Conservation (phyloP, 2,113 vertebrate species). For the Chlamydotis undulata region DNA sequence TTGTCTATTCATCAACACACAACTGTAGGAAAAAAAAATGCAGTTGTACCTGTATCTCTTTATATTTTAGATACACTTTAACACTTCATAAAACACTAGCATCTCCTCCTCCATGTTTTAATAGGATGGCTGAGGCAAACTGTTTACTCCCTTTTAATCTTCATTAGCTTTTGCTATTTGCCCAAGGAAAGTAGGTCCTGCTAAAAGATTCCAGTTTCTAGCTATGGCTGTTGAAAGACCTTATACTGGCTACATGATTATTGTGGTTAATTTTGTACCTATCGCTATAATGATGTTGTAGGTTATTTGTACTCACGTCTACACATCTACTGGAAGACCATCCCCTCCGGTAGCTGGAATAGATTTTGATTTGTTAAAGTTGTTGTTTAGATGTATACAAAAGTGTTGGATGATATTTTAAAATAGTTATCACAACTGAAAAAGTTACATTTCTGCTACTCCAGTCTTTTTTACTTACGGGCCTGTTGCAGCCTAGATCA, state of each 20-base stretch:
- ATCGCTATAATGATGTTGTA: background rate
- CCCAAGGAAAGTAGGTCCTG: background rate
- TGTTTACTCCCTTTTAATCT: background rate
- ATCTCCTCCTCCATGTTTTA: background rate
- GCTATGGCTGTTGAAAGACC: background rate
- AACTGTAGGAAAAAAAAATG: background rate
- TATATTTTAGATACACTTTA: background rate
- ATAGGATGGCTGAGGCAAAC: background rate
- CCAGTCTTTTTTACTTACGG: background rate
- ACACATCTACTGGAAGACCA: background rate
- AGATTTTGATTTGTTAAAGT: constrained; percentile 45
- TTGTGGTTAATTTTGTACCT: background rate
- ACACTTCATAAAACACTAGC: background rate
- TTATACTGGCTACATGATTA: background rate
- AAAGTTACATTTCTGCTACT: background rate
- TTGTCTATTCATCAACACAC: background rate
- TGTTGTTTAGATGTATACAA: background rate
- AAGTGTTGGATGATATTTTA: background rate
- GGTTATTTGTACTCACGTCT: constrained; percentile 41
- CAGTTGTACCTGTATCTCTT: background rate
- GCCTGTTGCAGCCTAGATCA: background rate
- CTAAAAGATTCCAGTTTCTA: background rate
- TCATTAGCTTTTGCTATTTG: background rate
- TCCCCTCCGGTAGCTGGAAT: constrained; percentile 37
- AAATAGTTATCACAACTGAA: background rate